These are phyloP conservation scores for Drosophila gaucha DNA, from an alignment of 2,888 invertebrate genomes.

Conservation along the genomic window DNA sequence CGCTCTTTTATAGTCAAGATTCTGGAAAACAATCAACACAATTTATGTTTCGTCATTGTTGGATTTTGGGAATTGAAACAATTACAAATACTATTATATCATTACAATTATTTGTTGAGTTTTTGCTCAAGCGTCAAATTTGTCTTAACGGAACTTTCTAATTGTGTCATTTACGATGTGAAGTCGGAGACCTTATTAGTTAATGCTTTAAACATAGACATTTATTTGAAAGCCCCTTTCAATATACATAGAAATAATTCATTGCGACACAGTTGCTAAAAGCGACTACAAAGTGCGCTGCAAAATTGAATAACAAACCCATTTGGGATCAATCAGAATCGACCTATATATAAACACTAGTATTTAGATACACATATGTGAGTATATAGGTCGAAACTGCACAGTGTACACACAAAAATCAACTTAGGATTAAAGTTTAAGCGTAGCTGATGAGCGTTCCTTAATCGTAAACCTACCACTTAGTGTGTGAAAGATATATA, in stretches of 20 bases:
- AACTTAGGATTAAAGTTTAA: slow-evolving; percentile 46
- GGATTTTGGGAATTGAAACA: slow-evolving; percentile 9
- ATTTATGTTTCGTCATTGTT: slow-evolving; percentile 34
- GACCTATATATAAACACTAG: slow-evolving; percentile 7
- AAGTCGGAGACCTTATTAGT: slow-evolving; percentile 14
- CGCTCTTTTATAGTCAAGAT: slow-evolving; percentile 33
- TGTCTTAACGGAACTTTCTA: background rate
- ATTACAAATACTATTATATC: slow-evolving; percentile 14
- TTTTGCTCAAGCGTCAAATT: slow-evolving; percentile 37
- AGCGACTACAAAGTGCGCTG: slow-evolving; percentile 25
- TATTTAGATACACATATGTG: background rate
- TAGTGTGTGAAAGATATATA: slow-evolving; percentile 35
- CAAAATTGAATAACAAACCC: slow-evolving; percentile 39
- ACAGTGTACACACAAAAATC: slow-evolving; percentile 40
- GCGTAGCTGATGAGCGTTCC: slow-evolving; percentile 53
- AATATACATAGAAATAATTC: slow-evolving; percentile 31
- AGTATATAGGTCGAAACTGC: slow-evolving; percentile 6
- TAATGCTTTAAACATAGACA: slow-evolving; percentile 39
- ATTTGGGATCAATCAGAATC: slow-evolving; percentile 27
- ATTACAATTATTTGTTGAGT: slow-evolving; percentile 27
- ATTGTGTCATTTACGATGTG: slow-evolving; percentile 1
- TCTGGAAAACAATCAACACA: slow-evolving; percentile 32
- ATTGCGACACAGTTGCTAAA: slow-evolving; percentile 20
- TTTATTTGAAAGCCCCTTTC: slow-evolving; percentile 47
- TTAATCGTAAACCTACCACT: slow-evolving; percentile 56